These are phyloP conservation scores for Cyprinodon variegatus DNA, from an alignment of 2,113 vertebrate species.

Conservation along the genomic window DNA sequence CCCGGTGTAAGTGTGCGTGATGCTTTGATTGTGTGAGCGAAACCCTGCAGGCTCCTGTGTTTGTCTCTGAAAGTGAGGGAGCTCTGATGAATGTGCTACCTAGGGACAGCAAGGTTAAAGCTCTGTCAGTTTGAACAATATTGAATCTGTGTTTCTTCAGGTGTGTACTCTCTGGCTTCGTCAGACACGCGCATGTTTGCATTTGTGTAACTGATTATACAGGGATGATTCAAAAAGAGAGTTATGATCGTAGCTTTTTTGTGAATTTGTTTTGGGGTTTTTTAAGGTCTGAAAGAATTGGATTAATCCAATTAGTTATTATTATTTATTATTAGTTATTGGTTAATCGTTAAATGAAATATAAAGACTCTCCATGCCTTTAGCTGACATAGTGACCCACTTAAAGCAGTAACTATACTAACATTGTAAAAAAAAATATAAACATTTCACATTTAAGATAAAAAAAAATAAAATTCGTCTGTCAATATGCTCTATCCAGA, in stretches of 20 bases:
- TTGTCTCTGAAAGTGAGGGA: constrained; percentile 43
- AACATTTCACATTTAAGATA: too few species aligned
- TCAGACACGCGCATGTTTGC: constrained; percentile 56
- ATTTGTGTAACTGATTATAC: constrained; percentile 51
- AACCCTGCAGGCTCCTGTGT: constrained; percentile 41
- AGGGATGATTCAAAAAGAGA: constrained; percentile 54
- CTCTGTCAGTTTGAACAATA: constrained; percentile 68
- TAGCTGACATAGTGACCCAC: too few species aligned
- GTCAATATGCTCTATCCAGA: too few species aligned
- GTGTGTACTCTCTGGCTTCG: not conserved
- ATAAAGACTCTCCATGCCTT: too few species aligned
- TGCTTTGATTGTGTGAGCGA: not conserved
- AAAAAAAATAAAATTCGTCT: too few species aligned
- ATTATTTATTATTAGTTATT: too few species aligned
- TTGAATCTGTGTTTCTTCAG: constrained; percentile 48
- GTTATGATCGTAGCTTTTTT: constrained; percentile 38
- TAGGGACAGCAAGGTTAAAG: constrained; percentile 64
- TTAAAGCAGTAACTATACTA: too few species aligned
- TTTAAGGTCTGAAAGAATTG: not conserved
- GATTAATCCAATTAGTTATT: too few species aligned
- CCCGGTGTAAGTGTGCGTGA: not conserved
- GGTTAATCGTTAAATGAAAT: too few species aligned
- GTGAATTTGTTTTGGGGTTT: constrained; percentile 32
- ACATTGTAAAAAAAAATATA: too few species aligned
- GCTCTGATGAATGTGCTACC: constrained; percentile 43